phyloP scores from a whole-genome alignment of 2,888 invertebrate genomes.

The Sinentomon sp. region DNA sequence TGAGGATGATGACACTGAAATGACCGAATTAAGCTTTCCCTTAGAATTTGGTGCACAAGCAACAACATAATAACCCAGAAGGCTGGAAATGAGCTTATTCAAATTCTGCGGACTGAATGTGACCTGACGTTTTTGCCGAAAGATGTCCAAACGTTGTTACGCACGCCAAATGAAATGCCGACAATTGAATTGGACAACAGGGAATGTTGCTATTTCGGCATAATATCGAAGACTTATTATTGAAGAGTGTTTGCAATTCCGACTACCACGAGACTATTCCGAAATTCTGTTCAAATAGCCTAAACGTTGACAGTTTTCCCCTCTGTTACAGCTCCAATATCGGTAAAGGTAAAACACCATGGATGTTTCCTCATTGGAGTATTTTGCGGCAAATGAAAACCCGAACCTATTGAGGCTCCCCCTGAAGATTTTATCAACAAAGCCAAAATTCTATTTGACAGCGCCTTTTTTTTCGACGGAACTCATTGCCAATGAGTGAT shows the following conservation, averaged over 20 bases:
- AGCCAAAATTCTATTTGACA: background rate
- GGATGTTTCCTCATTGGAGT: constrained; percentile 5
- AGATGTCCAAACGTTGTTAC: constrained; percentile 6
- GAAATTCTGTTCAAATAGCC: background rate
- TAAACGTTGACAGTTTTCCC: constrained; percentile 8
- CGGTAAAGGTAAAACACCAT: background rate
- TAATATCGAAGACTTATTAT: background rate
- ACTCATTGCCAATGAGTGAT: background rate
- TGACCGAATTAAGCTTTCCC: too few relatives aligned
- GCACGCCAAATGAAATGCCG: constrained; percentile 2
- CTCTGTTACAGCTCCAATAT: constrained; percentile 5
- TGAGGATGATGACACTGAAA: too few relatives aligned
- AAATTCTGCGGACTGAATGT: background rate
- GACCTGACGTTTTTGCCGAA: background rate
- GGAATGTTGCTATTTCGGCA: constrained; percentile 6
- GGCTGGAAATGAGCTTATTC: background rate
- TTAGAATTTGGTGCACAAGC: background rate
- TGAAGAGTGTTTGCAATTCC: background rate
- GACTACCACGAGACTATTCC: too few relatives aligned
- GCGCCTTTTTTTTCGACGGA: background rate
- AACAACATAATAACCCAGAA: constrained; percentile 1
- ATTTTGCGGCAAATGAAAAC: constrained; percentile 6
- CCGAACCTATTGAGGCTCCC: background rate
- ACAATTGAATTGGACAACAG: background rate
- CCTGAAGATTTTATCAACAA: constrained; percentile 3